Evolutionary conservation across 2,888 invertebrate species (phyloP), one percentile per base, ranked within the genome.

Genomic region (Endomychus coccineus): DNA sequence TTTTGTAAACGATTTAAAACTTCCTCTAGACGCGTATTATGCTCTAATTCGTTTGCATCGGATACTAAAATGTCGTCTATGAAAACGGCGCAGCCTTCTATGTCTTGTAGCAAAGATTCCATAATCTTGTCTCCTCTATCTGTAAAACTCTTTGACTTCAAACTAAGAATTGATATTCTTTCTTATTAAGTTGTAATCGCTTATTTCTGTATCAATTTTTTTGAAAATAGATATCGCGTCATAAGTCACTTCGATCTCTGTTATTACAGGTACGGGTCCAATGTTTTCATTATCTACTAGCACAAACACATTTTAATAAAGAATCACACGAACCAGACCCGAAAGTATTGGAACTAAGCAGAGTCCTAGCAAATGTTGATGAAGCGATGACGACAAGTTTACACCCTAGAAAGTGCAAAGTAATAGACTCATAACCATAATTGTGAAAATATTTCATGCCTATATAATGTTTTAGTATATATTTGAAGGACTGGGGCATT

Each of bases 261-360:
- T 25, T 25, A 6, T 65, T 71, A 34, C 52, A 82, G 81, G 77
- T 86, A 41, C 77, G 94, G 39, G 92, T 96, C 25, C 92, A 94
- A 62, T 96, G 95, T 66, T 95, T 96, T 71, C 90, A 90, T 70
- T 92, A 91, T 69, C 71, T 96, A 46, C 74, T 65, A 38, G 62
- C 63, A 1, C 63, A 64, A 37, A 59, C 59, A 2, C 59, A 70
- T 44, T 61, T 66, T 36, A 77, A 78, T 42, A 77, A 80, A 51
- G 83, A 84, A 62, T 78, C 79, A 34, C 78, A 85, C 46, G 85
- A 86, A 51, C 80, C 82, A 4, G 83, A 83, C 67, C 76, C 77
- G 23, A 79, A 81, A 61, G 83, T 83, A 24, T 71, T 83, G 40
- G 82, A 85, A 54, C 69, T 91, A 22, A 85, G 84, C 50, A 75